These are phyloP conservation scores for Atrichornis clamosus DNA, from an alignment of 2,113 vertebrate species.

Conservation along the genomic window DNA sequence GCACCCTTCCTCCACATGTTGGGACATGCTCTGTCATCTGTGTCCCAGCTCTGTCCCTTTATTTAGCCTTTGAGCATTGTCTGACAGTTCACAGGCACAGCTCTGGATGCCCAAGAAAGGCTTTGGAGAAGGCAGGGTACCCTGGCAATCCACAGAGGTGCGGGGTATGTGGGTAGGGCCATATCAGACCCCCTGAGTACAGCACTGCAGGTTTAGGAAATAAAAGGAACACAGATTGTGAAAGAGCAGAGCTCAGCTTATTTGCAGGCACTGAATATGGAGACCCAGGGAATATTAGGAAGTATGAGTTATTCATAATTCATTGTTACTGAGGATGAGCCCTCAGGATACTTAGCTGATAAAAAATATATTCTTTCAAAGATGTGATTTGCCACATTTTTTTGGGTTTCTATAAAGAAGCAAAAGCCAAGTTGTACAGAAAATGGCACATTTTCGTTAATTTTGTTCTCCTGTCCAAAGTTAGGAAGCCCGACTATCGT, in stretches of 20 bases:
- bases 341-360: neutral
- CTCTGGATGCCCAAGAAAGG: neutral
- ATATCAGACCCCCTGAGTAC: neutral
- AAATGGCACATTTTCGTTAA: neutral
- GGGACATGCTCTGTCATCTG: constrained; percentile 79
- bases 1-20: constrained; percentile 65
- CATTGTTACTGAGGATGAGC: neutral
- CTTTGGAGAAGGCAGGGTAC: neutral
- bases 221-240: neutral
- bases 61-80: constrained; percentile 18
- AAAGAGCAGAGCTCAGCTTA: neutral
- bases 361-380: neutral
- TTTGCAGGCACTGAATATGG: neutral
- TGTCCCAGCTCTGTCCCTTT: constrained; percentile 57
- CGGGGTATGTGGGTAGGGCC: neutral
- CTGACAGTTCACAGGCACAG: neutral
- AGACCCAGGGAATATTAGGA: neutral
- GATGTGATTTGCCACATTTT: neutral
- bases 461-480: neutral
- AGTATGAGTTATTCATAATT: neutral
- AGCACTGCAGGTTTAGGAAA: neutral
- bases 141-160: neutral
- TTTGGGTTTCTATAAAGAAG: neutral
- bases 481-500: neutral
- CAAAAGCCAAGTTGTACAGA: neutral